A percentile compares a stretch with the other conserved stretches of the same genome.
These are phyloP conservation scores for Hypotaenidia philippensis DNA, from an alignment of 2,797 vertebrate species.

Conservation along the genomic window DNA sequence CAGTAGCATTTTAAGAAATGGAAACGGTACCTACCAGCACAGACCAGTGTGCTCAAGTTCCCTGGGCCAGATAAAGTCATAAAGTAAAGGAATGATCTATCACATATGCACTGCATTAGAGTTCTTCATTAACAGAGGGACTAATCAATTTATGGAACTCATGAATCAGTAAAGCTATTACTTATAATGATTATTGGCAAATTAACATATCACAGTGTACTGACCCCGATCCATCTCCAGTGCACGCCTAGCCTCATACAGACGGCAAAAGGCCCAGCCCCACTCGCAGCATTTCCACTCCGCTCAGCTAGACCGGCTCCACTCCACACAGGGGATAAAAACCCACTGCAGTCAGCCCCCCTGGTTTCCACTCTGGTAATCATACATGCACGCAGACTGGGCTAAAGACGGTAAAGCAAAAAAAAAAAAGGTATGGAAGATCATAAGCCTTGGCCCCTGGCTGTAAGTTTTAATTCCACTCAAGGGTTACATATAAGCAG, in stretches of 20 bases:
- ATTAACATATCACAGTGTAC: slow-evolving; percentile 61
- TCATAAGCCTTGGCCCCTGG: neutral
- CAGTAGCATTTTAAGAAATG: neutral
- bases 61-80: slow-evolving; percentile 28
- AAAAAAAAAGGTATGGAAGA: neutral
- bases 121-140: slow-evolving; percentile 74
- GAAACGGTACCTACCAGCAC: neutral
- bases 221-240: slow-evolving; percentile 62
- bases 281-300: neutral
- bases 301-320: neutral
- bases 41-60: neutral
- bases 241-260: neutral
- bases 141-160: slow-evolving; percentile 77
- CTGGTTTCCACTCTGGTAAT: neutral
- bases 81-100: slow-evolving; percentile 62
- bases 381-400: accelerated
- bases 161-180: slow-evolving; percentile 70
- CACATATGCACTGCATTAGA: slow-evolving; percentile 22
- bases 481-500: neutral
- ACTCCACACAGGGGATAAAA: neutral
- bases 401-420: neutral
- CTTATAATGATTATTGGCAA: slow-evolving; percentile 72
- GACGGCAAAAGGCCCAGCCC: neutral
- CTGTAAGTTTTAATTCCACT: neutral
- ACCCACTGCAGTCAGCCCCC: neutral